Conservation (phyloP, 1,140 invertebrate species). For the Dermatophagoides farinae region DNA sequence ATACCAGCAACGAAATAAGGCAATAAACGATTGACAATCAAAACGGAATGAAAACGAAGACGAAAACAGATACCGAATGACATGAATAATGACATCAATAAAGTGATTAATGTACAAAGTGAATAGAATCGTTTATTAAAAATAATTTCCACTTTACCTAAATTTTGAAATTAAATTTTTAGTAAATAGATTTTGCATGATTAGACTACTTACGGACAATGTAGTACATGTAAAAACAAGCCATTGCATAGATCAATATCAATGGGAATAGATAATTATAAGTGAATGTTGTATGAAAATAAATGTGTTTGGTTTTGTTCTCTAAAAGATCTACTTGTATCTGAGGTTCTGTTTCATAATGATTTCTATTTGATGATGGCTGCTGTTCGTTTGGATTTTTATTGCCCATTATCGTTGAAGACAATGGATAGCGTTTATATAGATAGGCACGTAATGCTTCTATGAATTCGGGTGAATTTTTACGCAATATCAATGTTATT, state of each 20-base stretch:
- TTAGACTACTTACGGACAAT: slow-evolving; percentile 52
- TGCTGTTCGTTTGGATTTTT: neutral
- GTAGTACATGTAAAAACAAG: slow-evolving; percentile 83
- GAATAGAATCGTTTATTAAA: slow-evolving; percentile 78
- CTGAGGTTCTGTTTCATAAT: no score
- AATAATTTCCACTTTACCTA: slow-evolving; percentile 55
- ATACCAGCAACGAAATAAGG: slow-evolving; percentile 86
- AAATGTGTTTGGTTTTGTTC: slow-evolving; percentile 36
- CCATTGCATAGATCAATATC: slow-evolving; percentile 53
- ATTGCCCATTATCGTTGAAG: slow-evolving; percentile 30
- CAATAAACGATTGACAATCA: slow-evolving; percentile 47
- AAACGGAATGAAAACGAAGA: slow-evolving; percentile 43
- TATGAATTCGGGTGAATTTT: slow-evolving; percentile 33
- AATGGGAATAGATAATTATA: slow-evolving; percentile 66
- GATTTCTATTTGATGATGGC: neutral
- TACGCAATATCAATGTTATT: slow-evolving; percentile 55
- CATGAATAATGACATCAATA: slow-evolving; percentile 71
- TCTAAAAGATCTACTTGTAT: slow-evolving; percentile 15
- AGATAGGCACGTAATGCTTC: slow-evolving; percentile 47
- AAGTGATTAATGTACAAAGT: slow-evolving; percentile 63
- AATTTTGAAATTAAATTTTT: slow-evolving; percentile 21
- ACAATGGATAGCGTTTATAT: slow-evolving; percentile 42
- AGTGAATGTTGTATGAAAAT: slow-evolving; percentile 67
- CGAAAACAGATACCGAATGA: slow-evolving; percentile 80
- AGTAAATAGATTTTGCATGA: neutral